Evolutionary conservation across 2,888 invertebrate genomes (phyloP), one percentile per base, ranked within the genome.

Genomic region (Drosophila borborema): DNA sequence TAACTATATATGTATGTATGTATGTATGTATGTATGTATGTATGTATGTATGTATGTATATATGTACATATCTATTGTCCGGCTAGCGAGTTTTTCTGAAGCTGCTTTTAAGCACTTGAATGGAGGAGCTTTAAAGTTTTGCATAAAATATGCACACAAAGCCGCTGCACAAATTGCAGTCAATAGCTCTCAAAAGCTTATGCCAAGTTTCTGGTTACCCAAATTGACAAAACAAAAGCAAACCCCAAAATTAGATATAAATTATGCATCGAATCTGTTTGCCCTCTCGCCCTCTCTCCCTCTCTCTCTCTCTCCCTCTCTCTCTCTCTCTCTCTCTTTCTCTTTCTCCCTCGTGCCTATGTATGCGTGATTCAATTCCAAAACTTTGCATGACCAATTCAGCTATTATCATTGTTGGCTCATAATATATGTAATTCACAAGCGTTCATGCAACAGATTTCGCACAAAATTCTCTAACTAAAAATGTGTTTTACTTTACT

Each of bases 131-230:
- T 86, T 77, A 80, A 80, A 76, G 73, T 75, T 82, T 75, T 84
- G 73, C 82, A 84, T 87, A 72, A 82, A 76, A 82, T 86, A 82
- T 86, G 86, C 82, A 82, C 59, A 80, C 69, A 84, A 82, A 86
- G 80, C 67, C 81, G 63, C 68, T 67, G 71, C 76, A 72, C 87
- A 87, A 87, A 87, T 82, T 84, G 87, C 82, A 82, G 87, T 84
- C 87, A 87, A 87, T 87, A 71, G 82, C 64, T 66, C 61, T 60
- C 43, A 60, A 63, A 64, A 72, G 84, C 87, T 87, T 85, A 84
- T 64, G 71, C 76, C 72, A 87, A 84, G 78, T 81, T 82, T 79
- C 73, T 68, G 78, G 87, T 79, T 77, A 68, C 67, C 77, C 77
- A 74, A 74, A 74, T 85, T 82, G 82, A 81, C 81, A 87, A 72